Conservation (phyloP, 2,888 invertebrate species). For the Schizaphis graminum region DNA sequence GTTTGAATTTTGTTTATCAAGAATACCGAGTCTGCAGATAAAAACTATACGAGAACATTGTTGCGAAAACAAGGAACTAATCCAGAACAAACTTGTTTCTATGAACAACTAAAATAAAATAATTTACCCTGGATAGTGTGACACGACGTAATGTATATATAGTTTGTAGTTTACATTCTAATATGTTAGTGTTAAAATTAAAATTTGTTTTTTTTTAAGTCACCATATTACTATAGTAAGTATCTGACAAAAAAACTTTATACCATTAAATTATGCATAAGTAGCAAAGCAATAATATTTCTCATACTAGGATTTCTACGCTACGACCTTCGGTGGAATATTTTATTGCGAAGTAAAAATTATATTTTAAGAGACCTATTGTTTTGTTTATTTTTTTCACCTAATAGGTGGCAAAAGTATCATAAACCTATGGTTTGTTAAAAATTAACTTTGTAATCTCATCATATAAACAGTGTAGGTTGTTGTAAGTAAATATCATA, state of each 20-base stretch:
- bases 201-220: too few species aligned
- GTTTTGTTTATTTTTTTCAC: not conserved
- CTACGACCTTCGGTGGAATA: not conserved
- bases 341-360: not conserved
- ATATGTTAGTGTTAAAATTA: too few species aligned
- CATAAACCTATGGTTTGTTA: not conserved
- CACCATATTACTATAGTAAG: too few species aligned
- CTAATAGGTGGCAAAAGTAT: not conserved
- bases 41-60: not conserved
- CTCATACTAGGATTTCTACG: not conserved
- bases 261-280: not conserved
- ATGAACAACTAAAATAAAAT: not conserved
- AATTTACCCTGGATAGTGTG: not conserved
- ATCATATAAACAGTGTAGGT: not conserved
- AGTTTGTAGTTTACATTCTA: too few species aligned
- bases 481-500: not conserved
- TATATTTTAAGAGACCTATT: not conserved
- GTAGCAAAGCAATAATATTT: not conserved
- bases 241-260: too few species aligned
- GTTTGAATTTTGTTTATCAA: not conserved
- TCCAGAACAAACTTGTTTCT: not conserved
- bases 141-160: too few species aligned
- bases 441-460: not conserved
- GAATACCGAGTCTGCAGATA: not conserved
- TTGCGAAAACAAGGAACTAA: not conserved